These are phyloP conservation scores for Campaea margaritaria DNA, from an alignment of 2,888 invertebrate species.

Conservation along the genomic window DNA sequence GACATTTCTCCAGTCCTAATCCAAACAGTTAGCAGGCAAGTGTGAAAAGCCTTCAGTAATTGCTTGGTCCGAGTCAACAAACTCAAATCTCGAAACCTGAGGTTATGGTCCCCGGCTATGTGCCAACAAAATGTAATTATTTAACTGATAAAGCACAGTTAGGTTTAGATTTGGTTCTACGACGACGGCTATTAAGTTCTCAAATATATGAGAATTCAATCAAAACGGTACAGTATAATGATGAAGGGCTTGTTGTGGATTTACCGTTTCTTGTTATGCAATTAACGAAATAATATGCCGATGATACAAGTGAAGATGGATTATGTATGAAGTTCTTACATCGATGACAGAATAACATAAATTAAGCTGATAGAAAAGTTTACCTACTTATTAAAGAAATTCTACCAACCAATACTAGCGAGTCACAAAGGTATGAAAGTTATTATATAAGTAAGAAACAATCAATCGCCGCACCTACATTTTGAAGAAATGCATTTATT, in stretches of 20 bases:
- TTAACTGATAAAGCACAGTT: conserved; percentile 17
- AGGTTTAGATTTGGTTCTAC: conserved; percentile 30
- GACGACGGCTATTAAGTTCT: conserved; percentile 26
- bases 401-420: too few relatives aligned
- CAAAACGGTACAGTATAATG: conserved; percentile 31
- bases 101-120: conserved; percentile 7
- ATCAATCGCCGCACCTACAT: too few relatives aligned
- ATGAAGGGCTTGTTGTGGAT: conserved; percentile 21
- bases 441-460: too few relatives aligned
- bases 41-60: conserved; percentile 80
- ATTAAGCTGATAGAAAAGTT: not conserved
- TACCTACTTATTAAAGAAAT: too few relatives aligned
- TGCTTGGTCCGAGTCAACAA: conserved; percentile 63
- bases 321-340: not conserved
- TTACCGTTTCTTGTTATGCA: conserved; percentile 25
- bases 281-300: conserved; percentile 17
- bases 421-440: too few relatives aligned
- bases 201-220: conserved; percentile 28
- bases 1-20: conserved; percentile 71
- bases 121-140: conserved; percentile 12
- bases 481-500: too few relatives aligned
- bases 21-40: conserved; percentile 70
- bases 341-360: not conserved
- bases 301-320: too few relatives aligned
- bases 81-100: conserved; percentile 28